Percentiles rank a stretch among this genome's conserved stretches.
phyloP scores from a whole-genome alignment of 2,113 vertebrate genomes.

The Daboia siamensis region DNA sequence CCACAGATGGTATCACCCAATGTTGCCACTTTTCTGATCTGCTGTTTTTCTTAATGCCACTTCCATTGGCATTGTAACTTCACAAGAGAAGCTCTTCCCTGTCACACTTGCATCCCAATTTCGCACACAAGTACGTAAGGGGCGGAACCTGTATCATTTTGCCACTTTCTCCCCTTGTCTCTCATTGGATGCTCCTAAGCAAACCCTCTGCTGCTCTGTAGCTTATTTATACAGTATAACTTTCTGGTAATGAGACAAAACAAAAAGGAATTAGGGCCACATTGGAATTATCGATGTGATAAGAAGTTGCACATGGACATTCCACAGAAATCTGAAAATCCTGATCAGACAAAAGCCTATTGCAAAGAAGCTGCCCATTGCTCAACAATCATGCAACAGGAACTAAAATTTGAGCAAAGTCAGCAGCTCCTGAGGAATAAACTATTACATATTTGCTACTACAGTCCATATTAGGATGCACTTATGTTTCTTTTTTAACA shows the following conservation, averaged over 20 bases:
- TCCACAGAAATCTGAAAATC: background rate
- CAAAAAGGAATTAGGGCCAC: background rate
- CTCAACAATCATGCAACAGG: background rate
- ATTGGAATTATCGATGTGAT: background rate
- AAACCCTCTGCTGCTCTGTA: background rate
- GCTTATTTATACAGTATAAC: background rate
- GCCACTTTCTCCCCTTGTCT: background rate
- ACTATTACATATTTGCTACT: background rate
- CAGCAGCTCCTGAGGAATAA: slow-evolving; percentile 13
- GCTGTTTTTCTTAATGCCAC: background rate
- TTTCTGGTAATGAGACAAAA: background rate
- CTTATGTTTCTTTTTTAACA: background rate
- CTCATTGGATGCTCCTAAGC: background rate
- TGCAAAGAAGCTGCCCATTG: slow-evolving; percentile 18
- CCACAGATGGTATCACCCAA: background rate
- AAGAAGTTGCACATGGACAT: background rate
- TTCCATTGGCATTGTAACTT: background rate
- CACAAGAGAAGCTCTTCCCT: background rate
- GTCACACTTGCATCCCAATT: background rate
- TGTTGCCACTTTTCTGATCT: background rate
- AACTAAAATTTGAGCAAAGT: background rate
- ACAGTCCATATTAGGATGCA: slow-evolving; percentile 12
- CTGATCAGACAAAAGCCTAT: slow-evolving; percentile 4
- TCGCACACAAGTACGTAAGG: background rate
- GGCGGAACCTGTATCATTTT: background rate